Base-by-base conservation (phyloP, 2,888 invertebrate species). In the Lapara coniferarum region DNA sequence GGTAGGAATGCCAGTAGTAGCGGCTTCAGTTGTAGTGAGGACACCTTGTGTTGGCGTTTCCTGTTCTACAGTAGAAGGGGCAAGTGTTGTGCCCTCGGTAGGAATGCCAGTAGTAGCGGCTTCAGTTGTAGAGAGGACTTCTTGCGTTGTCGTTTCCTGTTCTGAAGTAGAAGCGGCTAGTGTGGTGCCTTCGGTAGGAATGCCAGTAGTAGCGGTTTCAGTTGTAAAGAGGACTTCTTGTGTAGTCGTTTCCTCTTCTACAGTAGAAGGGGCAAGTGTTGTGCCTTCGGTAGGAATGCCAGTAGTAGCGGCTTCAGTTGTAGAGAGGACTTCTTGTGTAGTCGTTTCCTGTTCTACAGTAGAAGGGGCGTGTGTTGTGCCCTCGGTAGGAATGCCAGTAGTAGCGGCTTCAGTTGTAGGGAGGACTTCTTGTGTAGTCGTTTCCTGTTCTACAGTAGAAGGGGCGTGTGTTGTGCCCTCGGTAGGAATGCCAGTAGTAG, bases 61-160 rank as follows among this genome's bases (percentile, higher is more conserved):
- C 37, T 37, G 37, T 5, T 37, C 37, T 37, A 37, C 37, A 37
- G 37, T 37, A 1, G 37, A 37, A 37, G 37, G 5, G 37, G 37
- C 37, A 7, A 8, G 37, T 37, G 37, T 37, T 37, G 37, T 37
- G 37, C 37, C 37, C 8, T 37, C 37, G 37, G 37, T 66, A 52
- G 63, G 25, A n/a, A 57, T 19, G n/a, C 55, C 66, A 51, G 66
- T 52, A 10, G 66, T 52, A n/a, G 66, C 13, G 10, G n/a, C 53
- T 53, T 53, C 53, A 53, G 53, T 53, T 4, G 51, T 51, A 51
- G 51, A 13, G 10, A 13, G 13, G 10, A 3, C 51, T 10, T 10
- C 51, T 13, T 0, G 3, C 2, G 51, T 3, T 10, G 51, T 51
- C 0, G 37, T 51, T 2, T 51, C 37, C 8, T 37, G 37, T 2